These are phyloP conservation scores for Eupeodes latifasciatus DNA, from an alignment of 2,888 invertebrate genomes.

Conservation along the genomic window DNA sequence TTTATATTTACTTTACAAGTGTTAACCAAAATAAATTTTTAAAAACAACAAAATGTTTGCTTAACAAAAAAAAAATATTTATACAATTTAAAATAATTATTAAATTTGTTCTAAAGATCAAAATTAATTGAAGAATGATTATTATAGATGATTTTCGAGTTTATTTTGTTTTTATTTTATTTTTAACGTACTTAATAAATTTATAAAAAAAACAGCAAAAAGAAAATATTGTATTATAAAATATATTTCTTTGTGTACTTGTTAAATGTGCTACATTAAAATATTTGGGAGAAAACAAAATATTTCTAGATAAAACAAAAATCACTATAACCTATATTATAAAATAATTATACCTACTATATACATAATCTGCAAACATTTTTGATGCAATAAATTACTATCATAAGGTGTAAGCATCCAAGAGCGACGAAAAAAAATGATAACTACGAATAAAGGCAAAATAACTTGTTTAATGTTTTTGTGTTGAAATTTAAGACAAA, in stretches of 20 bases:
- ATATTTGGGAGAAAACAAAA: constrained; percentile 30
- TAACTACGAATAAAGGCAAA: constrained; percentile 17
- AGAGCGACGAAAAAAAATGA: constrained; percentile 12
- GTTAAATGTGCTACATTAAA: constrained; percentile 71
- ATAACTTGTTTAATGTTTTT: constrained; percentile 56
- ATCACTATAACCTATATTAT: constrained; percentile 57
- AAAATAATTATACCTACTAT: constrained; percentile 39
- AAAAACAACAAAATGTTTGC: constrained; percentile 12
- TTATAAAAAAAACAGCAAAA: constrained; percentile 9
- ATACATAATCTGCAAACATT: constrained; percentile 69
- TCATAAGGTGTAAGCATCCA: constrained; percentile 50
- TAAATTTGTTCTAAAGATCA: constrained; percentile 27
- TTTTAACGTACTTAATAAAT: constrained; percentile 67
- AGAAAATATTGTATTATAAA: constrained; percentile 7
- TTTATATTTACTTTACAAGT: constrained; percentile 49
- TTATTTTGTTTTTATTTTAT: constrained; percentile 31
- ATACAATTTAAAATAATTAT: constrained; percentile 1
- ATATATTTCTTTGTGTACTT: constrained; percentile 65
- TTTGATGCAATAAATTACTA: constrained; percentile 59
- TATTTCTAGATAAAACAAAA: constrained; percentile 50
- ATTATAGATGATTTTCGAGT: neutral
- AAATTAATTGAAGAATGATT: neutral
- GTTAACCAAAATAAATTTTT: constrained; percentile 21
- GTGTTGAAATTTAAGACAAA: constrained; percentile 71
- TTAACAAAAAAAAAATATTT: constrained; percentile 8